Evolutionary conservation across 2,113 vertebrate genomes (phyloP).

Genomic region (Mobula birostris): DNA sequence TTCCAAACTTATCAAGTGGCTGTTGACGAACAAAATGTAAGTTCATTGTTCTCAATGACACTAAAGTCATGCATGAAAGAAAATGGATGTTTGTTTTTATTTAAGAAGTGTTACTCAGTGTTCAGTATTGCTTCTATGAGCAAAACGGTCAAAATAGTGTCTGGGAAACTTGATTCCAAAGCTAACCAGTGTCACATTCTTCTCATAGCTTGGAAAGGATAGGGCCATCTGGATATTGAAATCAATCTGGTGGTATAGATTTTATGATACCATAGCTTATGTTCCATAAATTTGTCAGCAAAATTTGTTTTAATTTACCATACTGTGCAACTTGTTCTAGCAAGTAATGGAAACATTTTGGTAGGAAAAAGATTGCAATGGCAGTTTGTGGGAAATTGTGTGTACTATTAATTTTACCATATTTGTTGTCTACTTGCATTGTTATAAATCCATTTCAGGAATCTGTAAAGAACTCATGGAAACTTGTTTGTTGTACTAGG

Average conservation of each 20-base stretch:
- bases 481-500: neutral
- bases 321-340: neutral
- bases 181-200: constrained; percentile 22
- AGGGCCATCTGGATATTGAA: constrained; percentile 10
- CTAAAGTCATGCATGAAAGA: neutral
- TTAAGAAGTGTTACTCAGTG: neutral
- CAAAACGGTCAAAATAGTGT: neutral
- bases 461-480: neutral
- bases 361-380: neutral
- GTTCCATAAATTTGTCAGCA: constrained; percentile 19
- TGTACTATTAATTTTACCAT: neutral
- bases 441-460: neutral
- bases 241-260: neutral
- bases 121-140: neutral
- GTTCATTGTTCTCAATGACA: constrained; percentile 5
- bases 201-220: neutral
- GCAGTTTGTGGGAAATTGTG: constrained; percentile 1
- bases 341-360: neutral
- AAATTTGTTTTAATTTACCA: constrained; percentile 14
- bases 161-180: constrained; percentile 21
- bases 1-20: neutral
- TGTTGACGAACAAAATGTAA: constrained; percentile 20
- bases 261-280: neutral
- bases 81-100: constrained; percentile 11
- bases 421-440: neutral